Evolutionary conservation across 2,888 invertebrate species (phyloP).

Genomic region (Mythimna albipuncta): DNA sequence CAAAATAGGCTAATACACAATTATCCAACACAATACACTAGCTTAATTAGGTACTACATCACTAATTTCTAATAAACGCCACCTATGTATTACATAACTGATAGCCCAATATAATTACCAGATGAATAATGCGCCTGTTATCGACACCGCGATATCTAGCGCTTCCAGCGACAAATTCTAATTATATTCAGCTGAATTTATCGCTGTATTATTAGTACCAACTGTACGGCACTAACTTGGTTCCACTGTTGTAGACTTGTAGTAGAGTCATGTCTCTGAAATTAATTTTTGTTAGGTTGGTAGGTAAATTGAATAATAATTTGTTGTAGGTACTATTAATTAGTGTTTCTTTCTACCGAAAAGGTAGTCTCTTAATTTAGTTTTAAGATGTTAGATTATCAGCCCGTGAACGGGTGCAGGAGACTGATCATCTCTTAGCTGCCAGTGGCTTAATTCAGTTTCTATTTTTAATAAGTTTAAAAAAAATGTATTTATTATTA

Average conservation of each 20-base stretch:
- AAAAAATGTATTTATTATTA: too few relatives aligned
- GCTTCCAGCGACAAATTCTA: slow-evolving; percentile 40
- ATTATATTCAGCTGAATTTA: slow-evolving; percentile 27
- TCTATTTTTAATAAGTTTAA: too few relatives aligned
- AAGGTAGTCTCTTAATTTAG: too few relatives aligned
- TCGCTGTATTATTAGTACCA: slow-evolving; percentile 17
- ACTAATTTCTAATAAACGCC: slow-evolving; percentile 34
- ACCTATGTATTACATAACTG: neutral
- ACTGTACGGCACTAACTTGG: slow-evolving; percentile 24
- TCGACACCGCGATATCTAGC: slow-evolving; percentile 47
- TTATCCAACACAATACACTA: neutral
- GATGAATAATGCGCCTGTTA: slow-evolving; percentile 45
- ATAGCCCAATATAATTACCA: slow-evolving; percentile 30
- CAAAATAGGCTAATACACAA: neutral
- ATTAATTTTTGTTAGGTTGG: slow-evolving; percentile 8
- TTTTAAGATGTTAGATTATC: too few relatives aligned
- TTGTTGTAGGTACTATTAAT: too few relatives aligned
- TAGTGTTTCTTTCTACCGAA: too few relatives aligned
- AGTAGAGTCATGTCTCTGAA: slow-evolving; percentile 4
- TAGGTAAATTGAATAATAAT: neutral
- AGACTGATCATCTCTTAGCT: too few relatives aligned
- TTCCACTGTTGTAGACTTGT: slow-evolving; percentile 23
- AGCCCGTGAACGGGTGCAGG: too few relatives aligned
- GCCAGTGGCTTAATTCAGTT: too few relatives aligned
- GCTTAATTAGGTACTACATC: neutral